These are phyloP conservation scores for Vulpes ferrilata DNA, from an alignment of 2,113 vertebrate genomes.

Conservation along the genomic window DNA sequence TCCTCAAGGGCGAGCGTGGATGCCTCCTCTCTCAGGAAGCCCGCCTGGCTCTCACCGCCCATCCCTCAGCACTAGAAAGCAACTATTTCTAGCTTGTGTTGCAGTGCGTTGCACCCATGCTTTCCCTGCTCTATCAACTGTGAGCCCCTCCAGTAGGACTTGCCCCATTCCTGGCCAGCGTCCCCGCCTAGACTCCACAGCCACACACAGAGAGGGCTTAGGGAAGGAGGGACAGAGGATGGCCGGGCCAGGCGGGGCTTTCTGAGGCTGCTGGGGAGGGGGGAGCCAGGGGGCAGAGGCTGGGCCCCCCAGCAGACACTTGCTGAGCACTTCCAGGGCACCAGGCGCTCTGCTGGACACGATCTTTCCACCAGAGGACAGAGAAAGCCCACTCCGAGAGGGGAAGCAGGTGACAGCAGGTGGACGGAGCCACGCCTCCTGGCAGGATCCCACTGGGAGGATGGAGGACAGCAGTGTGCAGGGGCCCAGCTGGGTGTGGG, in stretches of 20 bases:
- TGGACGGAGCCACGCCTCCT: neutral
- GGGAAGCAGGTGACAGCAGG: fast-evolving
- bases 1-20: no score
- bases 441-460: neutral
- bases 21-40: neutral
- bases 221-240: no score
- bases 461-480: fast-evolving
- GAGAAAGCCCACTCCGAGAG: neutral
- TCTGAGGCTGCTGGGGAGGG: neutral
- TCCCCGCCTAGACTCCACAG: fast-evolving
- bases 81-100: fast-evolving
- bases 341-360: neutral
- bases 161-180: fast-evolving
- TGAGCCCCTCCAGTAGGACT: neutral
- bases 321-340: fast-evolving
- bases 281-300: neutral
- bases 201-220: fast-evolving
- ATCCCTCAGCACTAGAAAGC: neutral
- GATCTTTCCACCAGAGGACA: neutral
- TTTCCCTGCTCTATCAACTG: neutral
- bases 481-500: neutral
- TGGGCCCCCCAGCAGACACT: fast-evolving
- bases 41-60: neutral
- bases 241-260: neutral
- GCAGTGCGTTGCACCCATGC: fast-evolving